These are phyloP conservation scores for Myocastor coypus DNA, from an alignment of 2,113 vertebrate species.

Conservation along the genomic window DNA sequence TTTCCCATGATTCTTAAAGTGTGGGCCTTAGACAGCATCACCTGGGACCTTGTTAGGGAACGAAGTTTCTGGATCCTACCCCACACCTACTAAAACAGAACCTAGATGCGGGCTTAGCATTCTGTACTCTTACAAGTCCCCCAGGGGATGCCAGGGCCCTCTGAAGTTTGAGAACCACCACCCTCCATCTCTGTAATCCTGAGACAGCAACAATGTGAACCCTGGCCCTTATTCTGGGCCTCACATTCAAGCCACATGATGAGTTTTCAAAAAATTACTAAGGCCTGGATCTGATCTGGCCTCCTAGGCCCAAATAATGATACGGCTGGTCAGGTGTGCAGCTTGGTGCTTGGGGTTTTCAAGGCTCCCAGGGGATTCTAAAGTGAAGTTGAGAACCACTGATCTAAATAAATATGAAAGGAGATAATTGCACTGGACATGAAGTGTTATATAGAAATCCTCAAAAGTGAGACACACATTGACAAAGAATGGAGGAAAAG, in stretches of 20 bases:
- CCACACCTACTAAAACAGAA: background rate
- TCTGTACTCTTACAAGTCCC: background rate
- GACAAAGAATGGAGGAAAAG: background rate
- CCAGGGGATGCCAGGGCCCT: background rate
- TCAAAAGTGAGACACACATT: background rate
- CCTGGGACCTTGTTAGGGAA: background rate
- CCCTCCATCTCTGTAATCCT: background rate
- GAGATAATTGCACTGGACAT: slow-evolving; percentile 15
- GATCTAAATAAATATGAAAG: slow-evolving; percentile 41
- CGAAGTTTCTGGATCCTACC: background rate
- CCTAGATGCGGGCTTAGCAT: too few species aligned
- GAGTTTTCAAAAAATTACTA: background rate
- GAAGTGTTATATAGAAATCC: background rate
- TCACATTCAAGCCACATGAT: background rate
- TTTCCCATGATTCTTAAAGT: background rate
- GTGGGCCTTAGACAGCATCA: background rate
- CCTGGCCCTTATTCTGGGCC: background rate
- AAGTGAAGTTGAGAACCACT: slow-evolving; percentile 6
- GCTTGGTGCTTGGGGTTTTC: background rate
- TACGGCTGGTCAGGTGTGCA: background rate
- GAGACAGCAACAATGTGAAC: background rate
- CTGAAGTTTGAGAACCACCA: background rate
- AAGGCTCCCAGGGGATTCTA: background rate
- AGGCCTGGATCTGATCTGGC: background rate
- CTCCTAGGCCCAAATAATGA: background rate